Evolutionary conservation across 2,113 vertebrate species (phyloP).

Genomic region (Polyodon spathula): DNA sequence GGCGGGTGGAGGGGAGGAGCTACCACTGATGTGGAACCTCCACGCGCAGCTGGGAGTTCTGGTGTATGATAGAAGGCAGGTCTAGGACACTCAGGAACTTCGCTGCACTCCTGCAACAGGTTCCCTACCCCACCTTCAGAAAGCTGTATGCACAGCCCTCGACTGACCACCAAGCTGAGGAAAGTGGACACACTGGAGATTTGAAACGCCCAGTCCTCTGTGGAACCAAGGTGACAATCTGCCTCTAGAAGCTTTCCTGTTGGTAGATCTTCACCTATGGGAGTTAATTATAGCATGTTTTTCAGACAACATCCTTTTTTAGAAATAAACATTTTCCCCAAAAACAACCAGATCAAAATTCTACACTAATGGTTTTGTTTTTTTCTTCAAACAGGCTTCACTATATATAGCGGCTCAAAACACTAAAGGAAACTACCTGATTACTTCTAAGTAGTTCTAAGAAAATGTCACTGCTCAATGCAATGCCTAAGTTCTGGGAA

Average conservation of each 20-base stretch:
- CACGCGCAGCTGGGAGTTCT: slow-evolving; percentile 65
- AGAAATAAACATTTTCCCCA: no score
- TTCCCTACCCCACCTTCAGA: slow-evolving; percentile 33
- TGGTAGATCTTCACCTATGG: slow-evolving; percentile 41
- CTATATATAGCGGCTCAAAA: no score
- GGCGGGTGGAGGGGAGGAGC: slow-evolving; percentile 72
- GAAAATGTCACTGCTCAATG: no score
- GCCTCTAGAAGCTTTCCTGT: slow-evolving; percentile 27
- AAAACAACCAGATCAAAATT: no score
- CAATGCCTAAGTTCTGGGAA: no score
- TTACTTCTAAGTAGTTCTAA: no score
- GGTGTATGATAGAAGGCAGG: slow-evolving; percentile 65
- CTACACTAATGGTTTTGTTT: no score
- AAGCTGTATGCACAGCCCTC: slow-evolving; percentile 55
- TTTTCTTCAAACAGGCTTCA: no score
- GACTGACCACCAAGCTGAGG: slow-evolving; percentile 61
- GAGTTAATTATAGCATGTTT: background rate
- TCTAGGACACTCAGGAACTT: slow-evolving; percentile 65
- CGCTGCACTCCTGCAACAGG: slow-evolving; percentile 64
- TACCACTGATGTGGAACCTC: slow-evolving; percentile 63
- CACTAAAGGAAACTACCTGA: no score
- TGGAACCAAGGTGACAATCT: slow-evolving; percentile 41
- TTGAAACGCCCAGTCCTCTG: slow-evolving; percentile 79
- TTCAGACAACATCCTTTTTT: no score
- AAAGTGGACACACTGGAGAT: slow-evolving; percentile 65